phyloP scores from a whole-genome alignment of 2,797 vertebrate species.

The Pogoniulus pusillus region DNA sequence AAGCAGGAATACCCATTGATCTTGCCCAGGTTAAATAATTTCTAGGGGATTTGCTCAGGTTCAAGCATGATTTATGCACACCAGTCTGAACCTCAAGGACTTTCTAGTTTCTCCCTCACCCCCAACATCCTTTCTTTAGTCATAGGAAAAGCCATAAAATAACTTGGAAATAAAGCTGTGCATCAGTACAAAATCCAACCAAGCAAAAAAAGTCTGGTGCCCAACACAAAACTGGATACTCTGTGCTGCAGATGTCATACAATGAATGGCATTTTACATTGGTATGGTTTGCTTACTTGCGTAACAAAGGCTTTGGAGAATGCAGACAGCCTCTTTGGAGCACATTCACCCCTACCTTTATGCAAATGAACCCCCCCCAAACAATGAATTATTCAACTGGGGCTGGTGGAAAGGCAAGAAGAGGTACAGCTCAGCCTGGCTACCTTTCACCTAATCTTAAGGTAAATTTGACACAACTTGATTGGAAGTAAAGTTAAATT shows the following conservation, averaged over 20 bases:
- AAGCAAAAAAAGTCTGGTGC: background rate
- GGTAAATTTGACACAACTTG: slow-evolving; percentile 2
- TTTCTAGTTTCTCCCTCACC: background rate
- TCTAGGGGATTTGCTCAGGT: background rate
- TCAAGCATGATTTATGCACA: background rate
- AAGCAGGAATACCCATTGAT: background rate
- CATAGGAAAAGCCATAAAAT: background rate
- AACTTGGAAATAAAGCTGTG: background rate
- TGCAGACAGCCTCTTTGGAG: background rate
- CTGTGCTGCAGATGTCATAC: background rate
- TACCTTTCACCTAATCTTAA: background rate
- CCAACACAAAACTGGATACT: background rate
- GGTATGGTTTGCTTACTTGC: background rate
- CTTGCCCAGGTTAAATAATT: background rate
- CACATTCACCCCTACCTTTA: background rate
- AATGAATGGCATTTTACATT: background rate
- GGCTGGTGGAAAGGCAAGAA: background rate
- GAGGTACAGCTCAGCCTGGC: background rate
- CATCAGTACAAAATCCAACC: too few relatives aligned
- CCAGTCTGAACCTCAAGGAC: background rate
- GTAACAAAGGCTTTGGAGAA: slow-evolving; percentile 12
- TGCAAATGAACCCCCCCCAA: background rate
- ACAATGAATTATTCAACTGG: background rate
- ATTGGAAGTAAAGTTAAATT: slow-evolving; percentile 45
- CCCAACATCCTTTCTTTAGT: background rate